phyloP scores from a whole-genome alignment of 2,888 invertebrate species.

The Lasius fuliginosus region DNA sequence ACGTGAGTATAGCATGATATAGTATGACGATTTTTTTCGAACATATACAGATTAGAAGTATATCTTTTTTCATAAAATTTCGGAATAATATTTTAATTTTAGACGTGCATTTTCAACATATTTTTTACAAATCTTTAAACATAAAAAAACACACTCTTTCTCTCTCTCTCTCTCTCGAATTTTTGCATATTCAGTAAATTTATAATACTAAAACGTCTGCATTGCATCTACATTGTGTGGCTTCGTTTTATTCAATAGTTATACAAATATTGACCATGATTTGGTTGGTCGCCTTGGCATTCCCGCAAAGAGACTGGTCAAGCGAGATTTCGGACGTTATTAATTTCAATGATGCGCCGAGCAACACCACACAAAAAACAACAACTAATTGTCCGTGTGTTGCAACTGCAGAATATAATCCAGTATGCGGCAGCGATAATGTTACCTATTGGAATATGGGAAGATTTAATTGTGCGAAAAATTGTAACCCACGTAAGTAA shows the following conservation, averaged over 20 bases:
- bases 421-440: slow-evolving; percentile 76
- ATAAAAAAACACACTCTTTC: not conserved
- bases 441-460: slow-evolving; percentile 74
- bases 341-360: not conserved
- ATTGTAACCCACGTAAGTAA: slow-evolving; percentile 73
- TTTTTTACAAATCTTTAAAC: not conserved
- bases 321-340: not conserved
- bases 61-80: not conserved
- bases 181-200: not conserved
- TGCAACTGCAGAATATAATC: slow-evolving; percentile 77
- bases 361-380: not conserved
- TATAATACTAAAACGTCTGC: not conserved
- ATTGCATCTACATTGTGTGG: not conserved
- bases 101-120: not conserved
- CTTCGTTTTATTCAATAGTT: slow-evolving; percentile 19
- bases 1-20: slow-evolving; percentile 19
- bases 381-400: slow-evolving; percentile 31
- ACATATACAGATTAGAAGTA: not conserved
- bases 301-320: slow-evolving; percentile 29
- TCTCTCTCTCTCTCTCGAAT: not conserved
- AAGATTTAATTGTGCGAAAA: slow-evolving; percentile 69
- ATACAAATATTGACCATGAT: slow-evolving; percentile 33
- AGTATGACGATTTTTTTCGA: not conserved
- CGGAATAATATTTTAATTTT: not conserved
- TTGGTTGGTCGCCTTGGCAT: slow-evolving; percentile 50